Conservation (phyloP, 1,140 invertebrate genomes). For the Laupala kohalensis region DNA sequence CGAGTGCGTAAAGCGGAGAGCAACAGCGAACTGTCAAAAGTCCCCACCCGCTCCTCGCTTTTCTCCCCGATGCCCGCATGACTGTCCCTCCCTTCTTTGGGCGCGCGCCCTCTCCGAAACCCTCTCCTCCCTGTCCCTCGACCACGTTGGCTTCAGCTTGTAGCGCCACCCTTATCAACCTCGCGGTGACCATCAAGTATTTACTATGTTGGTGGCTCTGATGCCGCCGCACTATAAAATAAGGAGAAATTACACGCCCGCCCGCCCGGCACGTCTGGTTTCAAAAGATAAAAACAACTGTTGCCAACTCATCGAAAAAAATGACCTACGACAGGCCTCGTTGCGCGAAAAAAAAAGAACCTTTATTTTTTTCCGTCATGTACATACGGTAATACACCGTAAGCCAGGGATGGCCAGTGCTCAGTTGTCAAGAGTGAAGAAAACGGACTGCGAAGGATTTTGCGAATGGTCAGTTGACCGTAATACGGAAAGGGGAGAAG, state of each 20-base stretch:
- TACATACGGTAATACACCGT: neutral
- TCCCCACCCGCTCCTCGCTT: neutral
- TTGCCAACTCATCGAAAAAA: neutral
- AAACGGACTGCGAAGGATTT: neutral
- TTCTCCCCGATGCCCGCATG: no score
- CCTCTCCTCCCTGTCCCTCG: no score
- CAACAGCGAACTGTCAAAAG: neutral
- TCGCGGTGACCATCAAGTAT: neutral
- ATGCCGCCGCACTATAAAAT: neutral
- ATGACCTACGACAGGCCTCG: neutral
- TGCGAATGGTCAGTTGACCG: neutral
- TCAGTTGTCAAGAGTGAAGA: neutral
- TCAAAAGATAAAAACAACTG: constrained; percentile 5
- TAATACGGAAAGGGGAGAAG: neutral
- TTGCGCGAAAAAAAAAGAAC: neutral
- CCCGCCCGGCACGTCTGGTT: constrained; percentile 2
- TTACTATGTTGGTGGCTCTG: neutral
- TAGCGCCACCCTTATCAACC: neutral
- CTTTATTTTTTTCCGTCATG: neutral
- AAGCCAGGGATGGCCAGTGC: neutral
- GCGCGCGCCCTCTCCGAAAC: no score
- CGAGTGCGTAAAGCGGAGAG: no score
- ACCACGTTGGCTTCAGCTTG: neutral
- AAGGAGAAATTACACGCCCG: constrained; percentile 1
- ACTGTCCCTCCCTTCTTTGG: neutral